Percentiles rank a stretch among this genome's conserved stretches.
Conservation (phyloP, 2,113 vertebrate genomes). For the Cacatua alba region DNA sequence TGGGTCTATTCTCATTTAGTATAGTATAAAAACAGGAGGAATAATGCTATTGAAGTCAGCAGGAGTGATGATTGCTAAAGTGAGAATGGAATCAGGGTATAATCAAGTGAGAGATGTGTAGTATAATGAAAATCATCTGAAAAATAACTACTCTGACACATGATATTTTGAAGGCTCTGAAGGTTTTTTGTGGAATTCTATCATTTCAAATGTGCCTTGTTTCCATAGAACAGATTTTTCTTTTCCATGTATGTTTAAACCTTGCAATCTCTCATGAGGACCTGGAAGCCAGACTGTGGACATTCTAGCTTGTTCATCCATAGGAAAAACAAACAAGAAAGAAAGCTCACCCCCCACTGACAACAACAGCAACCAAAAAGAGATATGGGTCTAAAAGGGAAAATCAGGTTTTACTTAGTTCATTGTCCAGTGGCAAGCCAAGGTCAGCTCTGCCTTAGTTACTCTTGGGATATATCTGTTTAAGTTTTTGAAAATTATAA, state of each 20-base stretch:
- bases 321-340: neutral
- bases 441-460: neutral
- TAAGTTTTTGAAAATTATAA: neutral
- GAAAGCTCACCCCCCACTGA: neutral
- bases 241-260: fast-evolving
- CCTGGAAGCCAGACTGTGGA: neutral
- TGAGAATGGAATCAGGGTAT: neutral
- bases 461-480: neutral
- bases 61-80: neutral
- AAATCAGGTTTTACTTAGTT: neutral
- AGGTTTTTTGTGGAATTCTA: neutral
- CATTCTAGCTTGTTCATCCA: neutral
- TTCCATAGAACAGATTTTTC: neutral
- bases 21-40: neutral
- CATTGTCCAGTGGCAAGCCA: neutral
- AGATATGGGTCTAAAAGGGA: neutral
- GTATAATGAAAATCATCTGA: neutral
- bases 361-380: neutral
- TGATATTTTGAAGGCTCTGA: neutral
- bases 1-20: neutral
- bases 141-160: neutral
- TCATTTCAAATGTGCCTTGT: neutral
- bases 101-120: neutral
- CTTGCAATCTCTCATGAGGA: neutral
- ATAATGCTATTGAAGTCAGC: neutral